Conservation (phyloP, 2,888 invertebrate genomes). For the Penaeus monodon region DNA sequence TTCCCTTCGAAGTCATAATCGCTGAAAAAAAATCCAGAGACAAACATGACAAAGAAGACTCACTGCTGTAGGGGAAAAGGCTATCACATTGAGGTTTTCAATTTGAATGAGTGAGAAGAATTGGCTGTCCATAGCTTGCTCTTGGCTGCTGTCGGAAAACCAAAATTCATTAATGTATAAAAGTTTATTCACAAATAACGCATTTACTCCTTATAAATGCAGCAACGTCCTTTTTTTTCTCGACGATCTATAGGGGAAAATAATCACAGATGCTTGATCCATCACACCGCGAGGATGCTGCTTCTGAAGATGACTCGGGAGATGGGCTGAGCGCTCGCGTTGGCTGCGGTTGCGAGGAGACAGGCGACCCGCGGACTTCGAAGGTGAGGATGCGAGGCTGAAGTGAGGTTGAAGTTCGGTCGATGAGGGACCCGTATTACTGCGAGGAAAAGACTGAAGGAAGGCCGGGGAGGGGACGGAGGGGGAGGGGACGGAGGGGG, state of each 20-base stretch:
- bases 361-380: background rate
- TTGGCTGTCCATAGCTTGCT: no score
- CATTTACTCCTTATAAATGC: conserved; percentile 1
- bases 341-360: background rate
- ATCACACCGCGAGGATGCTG: conserved; percentile 17
- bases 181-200: conserved; percentile 13
- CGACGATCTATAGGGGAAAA: background rate
- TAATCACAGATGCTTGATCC: conserved; percentile 36
- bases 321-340: background rate
- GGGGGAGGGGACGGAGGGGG: background rate
- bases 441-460: conserved; percentile 14
- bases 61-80: no score
- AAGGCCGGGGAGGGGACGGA: background rate
- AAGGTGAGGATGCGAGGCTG: background rate
- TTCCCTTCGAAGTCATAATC: no score
- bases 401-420: conserved; percentile 4
- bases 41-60: no score
- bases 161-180: background rate
- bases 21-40: no score
- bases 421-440: conserved; percentile 1
- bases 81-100: no score
- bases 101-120: no score
- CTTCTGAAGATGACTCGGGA: background rate
- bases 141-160: conserved; percentile 3
- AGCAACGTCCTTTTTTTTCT: background rate